A percentile compares a stretch with the other conserved stretches of the same genome.
phyloP scores from a whole-genome alignment of 2,113 vertebrate genomes.

The Hymenochirus boettgeri region DNA sequence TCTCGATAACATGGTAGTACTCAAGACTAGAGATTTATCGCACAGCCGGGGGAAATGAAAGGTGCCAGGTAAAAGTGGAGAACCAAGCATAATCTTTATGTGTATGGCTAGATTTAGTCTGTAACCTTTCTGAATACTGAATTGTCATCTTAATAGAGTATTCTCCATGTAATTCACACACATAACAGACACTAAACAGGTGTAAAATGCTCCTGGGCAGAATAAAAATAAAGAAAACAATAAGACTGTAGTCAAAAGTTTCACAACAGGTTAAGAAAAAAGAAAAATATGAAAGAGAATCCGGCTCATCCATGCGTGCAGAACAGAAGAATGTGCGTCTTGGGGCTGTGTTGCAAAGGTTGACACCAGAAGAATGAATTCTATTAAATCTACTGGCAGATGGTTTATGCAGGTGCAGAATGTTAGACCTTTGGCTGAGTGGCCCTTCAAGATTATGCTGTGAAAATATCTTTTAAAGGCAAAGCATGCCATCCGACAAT shows the following conservation, averaged over 20 bases:
- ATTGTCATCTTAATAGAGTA: too few species aligned
- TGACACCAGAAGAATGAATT: slow-evolving; percentile 8
- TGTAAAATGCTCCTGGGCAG: slow-evolving; percentile 20
- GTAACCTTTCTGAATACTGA: too few species aligned
- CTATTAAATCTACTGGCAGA: slow-evolving; percentile 11
- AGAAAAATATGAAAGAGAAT: slow-evolving; percentile 11
- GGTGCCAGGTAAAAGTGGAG: too few species aligned
- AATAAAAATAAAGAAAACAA: too few species aligned
- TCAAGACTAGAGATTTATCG: too few species aligned
- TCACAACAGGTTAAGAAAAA: slow-evolving; percentile 1
- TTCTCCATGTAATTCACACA: too few species aligned
- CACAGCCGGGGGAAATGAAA: too few species aligned
- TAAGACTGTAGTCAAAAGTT: slow-evolving; percentile 5
- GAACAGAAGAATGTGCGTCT: slow-evolving; percentile 6
- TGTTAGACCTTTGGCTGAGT: slow-evolving; percentile 7
- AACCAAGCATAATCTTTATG: too few species aligned
- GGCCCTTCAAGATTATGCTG: neutral
- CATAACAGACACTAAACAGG: slow-evolving; percentile 2
- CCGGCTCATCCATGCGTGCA: slow-evolving; percentile 12
- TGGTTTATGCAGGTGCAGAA: slow-evolving; percentile 11
- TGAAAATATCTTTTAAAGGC: neutral
- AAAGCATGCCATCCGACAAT: neutral
- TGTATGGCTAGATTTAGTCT: too few species aligned
- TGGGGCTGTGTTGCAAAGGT: slow-evolving; percentile 12
- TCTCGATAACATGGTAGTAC: too few species aligned